Evolutionary conservation across 2,888 invertebrate genomes (phyloP), one percentile per base, ranked within the genome.

Genomic region (Lasioglossum villosulum): DNA sequence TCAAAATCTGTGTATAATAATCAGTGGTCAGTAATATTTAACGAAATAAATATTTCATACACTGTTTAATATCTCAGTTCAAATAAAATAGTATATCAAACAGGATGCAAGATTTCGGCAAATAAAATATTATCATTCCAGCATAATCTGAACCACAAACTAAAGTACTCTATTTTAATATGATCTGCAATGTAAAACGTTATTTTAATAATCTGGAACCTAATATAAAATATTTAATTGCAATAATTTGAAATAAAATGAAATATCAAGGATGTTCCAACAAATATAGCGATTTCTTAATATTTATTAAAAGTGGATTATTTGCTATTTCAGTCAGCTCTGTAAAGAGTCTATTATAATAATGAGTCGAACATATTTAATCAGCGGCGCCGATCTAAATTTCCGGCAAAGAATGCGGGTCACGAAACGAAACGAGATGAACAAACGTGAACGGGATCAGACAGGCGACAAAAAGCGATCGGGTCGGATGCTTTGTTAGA

Each of bases 341-440:
- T 56, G 56, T 10, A 56, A 56, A n/a, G 56, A n/a, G 6, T n/a
- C 10, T 56, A n/a, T 8, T 23, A 52, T 59, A 59, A 59, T 59
- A 59, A 59, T 27, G 59, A 59, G 59, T 59, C 14, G 59, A 59
- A 27, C 59, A 59, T 59, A 59, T 59, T 59, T 59, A 59, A 59
- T 59, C 27, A 63, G 6, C 16, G 27, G 16, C 63, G 63, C 16
- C 63, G 63, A 63, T 63, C 27, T 63, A 59, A 59, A 63, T 63
- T 68, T 68, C 34, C 68, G 68, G 23, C 68, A 23, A 39, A 68
- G 68, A 68, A 68, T 37, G 37, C 68, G 39, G 37, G 68, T 68
- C 37, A 68, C 68, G 37, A 37, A 68, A 68, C n/a, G 68, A 52
- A 23, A 52, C 10, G 56, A 56, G 30, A 63, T 63, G 30, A 63